These are phyloP conservation scores for Coelopa pilipes DNA, from an alignment of 2,888 invertebrate species.

Conservation along the genomic window DNA sequence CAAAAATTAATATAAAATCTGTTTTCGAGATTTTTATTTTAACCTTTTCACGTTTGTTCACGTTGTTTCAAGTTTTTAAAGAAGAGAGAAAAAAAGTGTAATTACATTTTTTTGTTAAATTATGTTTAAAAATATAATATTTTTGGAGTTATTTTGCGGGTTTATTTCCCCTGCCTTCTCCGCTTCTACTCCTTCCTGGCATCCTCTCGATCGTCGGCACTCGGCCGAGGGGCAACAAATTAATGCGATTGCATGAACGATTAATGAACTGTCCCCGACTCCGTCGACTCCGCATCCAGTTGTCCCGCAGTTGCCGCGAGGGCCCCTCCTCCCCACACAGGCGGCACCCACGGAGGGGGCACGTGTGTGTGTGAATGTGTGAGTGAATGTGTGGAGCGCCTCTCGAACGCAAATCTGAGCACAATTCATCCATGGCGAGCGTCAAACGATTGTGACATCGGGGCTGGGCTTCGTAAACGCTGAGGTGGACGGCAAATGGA, in stretches of 20 bases:
- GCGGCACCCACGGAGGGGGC: no score
- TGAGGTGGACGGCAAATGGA: slow-evolving; percentile 5
- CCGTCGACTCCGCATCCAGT: slow-evolving; percentile 13
- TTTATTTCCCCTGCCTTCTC: no score
- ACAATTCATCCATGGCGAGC: slow-evolving; percentile 46
- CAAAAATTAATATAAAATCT: no score
- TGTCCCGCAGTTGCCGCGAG: background rate
- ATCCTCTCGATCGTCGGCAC: no score
- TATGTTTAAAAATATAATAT: no score
- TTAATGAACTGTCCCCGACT: slow-evolving; percentile 35
- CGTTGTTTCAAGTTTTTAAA: no score
- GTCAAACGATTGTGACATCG: slow-evolving; percentile 48
- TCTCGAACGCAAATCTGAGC: slow-evolving; percentile 25
- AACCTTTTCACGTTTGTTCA: no score
- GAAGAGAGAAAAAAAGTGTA: no score
- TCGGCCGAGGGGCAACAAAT: slow-evolving; percentile 12
- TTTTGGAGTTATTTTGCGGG: no score
- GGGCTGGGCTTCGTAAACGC: background rate
- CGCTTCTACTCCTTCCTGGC: no score
- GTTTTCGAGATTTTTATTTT: no score
- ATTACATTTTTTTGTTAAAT: no score
- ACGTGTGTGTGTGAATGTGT: background rate
- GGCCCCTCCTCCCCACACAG: background rate
- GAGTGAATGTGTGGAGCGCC: background rate
- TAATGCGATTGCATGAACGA: slow-evolving; percentile 37